Conservation (phyloP, 2,113 vertebrate genomes). For the Pristiophorus japonicus region DNA sequence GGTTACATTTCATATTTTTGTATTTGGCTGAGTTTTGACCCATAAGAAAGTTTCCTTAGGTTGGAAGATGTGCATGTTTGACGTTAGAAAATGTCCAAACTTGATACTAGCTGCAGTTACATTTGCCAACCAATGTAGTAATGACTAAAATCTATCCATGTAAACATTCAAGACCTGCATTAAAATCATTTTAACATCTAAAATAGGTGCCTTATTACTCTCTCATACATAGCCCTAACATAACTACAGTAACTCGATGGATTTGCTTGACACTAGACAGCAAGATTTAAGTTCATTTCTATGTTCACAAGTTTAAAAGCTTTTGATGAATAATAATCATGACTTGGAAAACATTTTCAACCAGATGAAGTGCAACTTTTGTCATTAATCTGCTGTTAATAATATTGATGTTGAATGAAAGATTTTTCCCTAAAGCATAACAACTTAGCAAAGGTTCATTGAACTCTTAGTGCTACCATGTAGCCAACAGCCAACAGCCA, state of each 20-base stretch:
- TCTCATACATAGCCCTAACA: not conserved
- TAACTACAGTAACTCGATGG: not conserved
- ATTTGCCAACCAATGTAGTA: not conserved
- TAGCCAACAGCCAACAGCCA: not conserved
- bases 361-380: not conserved
- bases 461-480: not conserved
- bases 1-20: not conserved
- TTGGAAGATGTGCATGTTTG: not conserved
- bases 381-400: not conserved
- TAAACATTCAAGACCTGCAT: not conserved
- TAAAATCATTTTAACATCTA: not conserved
- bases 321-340: not conserved
- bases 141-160: not conserved
- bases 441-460: not conserved
- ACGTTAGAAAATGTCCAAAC: not conserved
- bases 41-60: not conserved
- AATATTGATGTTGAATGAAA: not conserved
- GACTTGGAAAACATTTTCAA: not conserved
- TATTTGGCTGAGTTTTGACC: not conserved
- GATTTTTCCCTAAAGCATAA: not conserved
- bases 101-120: not conserved
- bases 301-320: not conserved
- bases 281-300: not conserved
- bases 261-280: not conserved
- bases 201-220: not conserved